Evolutionary conservation across 2,113 vertebrate genomes (phyloP).

Genomic region (Dasyurus viverrinus): DNA sequence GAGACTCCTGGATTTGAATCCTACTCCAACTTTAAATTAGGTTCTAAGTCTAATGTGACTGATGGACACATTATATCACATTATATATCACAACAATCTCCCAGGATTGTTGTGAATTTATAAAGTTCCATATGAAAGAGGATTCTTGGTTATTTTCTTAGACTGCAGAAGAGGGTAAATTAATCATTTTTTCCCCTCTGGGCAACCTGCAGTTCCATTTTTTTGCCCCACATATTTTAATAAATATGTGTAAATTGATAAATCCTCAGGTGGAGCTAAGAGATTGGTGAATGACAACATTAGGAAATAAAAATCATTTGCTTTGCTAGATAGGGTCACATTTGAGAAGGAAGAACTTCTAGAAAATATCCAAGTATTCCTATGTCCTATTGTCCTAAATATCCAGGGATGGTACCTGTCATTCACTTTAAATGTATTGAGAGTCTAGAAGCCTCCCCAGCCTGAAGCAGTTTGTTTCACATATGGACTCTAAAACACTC

Average conservation of each 20-base stretch:
- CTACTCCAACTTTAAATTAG: background rate
- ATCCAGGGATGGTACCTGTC: background rate
- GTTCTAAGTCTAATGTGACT: background rate
- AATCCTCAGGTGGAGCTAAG: background rate
- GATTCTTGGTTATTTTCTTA: background rate
- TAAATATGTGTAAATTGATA: background rate
- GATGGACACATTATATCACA: background rate
- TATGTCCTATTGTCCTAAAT: background rate
- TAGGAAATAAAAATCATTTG: background rate
- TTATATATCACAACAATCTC: no score
- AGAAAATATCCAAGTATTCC: background rate
- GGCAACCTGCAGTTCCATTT: background rate
- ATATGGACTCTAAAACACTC: background rate
- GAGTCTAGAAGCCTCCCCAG: background rate
- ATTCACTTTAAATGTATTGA: background rate
- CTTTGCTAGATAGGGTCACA: background rate
- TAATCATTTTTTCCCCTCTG: background rate
- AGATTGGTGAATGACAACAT: background rate
- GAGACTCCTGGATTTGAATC: background rate
- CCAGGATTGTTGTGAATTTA: background rate
- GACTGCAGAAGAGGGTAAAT: background rate
- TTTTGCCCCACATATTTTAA: background rate
- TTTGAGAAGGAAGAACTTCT: background rate
- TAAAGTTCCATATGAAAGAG: background rate
- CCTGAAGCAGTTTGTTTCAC: background rate